Percentiles rank a stretch among this genome's conserved stretches.
Evolutionary conservation across 1,140 invertebrate species (phyloP).

Genomic region (Orussus abietinus): DNA sequence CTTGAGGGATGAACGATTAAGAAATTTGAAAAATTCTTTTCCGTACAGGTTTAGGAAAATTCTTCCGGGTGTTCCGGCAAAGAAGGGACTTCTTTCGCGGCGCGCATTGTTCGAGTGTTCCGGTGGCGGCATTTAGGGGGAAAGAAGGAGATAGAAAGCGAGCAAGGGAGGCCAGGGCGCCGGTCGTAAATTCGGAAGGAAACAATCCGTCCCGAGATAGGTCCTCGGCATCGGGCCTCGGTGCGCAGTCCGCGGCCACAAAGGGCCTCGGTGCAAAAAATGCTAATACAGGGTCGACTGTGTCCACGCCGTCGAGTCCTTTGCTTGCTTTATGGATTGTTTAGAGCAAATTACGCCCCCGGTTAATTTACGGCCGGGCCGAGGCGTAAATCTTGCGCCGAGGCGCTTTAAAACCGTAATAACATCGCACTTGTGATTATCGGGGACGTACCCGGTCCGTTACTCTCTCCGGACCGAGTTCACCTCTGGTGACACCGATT

Average conservation of each 20-base stretch:
- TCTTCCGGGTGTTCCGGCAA: not conserved
- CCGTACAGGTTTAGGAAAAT: not conserved
- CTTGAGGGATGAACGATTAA: not conserved
- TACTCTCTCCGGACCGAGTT: no score
- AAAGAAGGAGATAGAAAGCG: not conserved
- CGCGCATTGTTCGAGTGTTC: not conserved
- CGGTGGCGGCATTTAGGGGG: not conserved
- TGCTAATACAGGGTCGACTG: not conserved
- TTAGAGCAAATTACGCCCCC: slow-evolving; percentile 19
- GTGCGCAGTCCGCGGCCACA: not conserved
- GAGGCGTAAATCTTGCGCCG: slow-evolving; percentile 19
- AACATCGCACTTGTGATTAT: slow-evolving; percentile 18
- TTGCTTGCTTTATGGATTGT: slow-evolving; percentile 20
- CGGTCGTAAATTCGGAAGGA: not conserved
- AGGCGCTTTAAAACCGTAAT: slow-evolving; percentile 21
- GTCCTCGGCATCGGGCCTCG: not conserved
- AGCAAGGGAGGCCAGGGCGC: not conserved
- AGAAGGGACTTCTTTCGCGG: no score
- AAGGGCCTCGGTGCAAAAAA: not conserved
- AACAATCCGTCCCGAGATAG: slow-evolving; percentile 1
- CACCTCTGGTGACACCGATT: no score
- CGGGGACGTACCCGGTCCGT: slow-evolving; percentile 11
- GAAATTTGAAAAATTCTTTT: not conserved
- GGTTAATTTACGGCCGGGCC: slow-evolving; percentile 17
- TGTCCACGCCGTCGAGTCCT: not conserved